phyloP scores from a whole-genome alignment of 2,113 vertebrate species.

The Trematomus loennbergii region DNA sequence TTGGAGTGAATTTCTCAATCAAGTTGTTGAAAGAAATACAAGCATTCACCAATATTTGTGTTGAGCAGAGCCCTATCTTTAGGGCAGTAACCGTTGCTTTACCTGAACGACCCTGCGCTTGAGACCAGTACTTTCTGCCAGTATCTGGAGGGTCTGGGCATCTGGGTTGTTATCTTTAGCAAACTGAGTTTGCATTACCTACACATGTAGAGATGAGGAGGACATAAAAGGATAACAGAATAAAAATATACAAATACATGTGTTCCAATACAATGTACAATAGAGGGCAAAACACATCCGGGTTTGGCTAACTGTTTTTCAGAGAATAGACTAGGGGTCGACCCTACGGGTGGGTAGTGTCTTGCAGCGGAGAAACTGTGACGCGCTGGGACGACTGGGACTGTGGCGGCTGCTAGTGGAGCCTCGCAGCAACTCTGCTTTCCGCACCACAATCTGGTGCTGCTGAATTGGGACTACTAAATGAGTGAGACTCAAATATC shows the following conservation, averaged over 20 bases:
- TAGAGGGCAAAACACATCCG: slow-evolving; percentile 28
- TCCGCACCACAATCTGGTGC: too few relatives aligned
- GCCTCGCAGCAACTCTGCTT: too few relatives aligned
- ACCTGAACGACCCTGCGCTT: slow-evolving; percentile 88
- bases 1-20: background rate
- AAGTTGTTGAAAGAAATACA: background rate
- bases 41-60: background rate
- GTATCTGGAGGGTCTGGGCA: slow-evolving; percentile 95
- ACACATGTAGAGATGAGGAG: slow-evolving; percentile 21
- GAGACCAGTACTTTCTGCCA: slow-evolving; percentile 96
- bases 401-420: too few relatives aligned
- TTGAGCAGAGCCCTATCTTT: background rate
- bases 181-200: slow-evolving; percentile 99
- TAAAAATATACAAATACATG: too few relatives aligned
- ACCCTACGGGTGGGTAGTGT: too few relatives aligned
- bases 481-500: too few relatives aligned
- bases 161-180: slow-evolving; percentile 98
- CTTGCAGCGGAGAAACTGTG: too few relatives aligned
- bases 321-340: too few relatives aligned
- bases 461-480: too few relatives aligned
- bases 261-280: background rate
- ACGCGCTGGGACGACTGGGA: too few relatives aligned
- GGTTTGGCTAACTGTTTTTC: too few relatives aligned
- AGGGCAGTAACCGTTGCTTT: background rate
- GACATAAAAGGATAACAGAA: too few relatives aligned